phyloP scores from a whole-genome alignment of 2,888 invertebrate species.

The Pseudococcus viburni region DNA sequence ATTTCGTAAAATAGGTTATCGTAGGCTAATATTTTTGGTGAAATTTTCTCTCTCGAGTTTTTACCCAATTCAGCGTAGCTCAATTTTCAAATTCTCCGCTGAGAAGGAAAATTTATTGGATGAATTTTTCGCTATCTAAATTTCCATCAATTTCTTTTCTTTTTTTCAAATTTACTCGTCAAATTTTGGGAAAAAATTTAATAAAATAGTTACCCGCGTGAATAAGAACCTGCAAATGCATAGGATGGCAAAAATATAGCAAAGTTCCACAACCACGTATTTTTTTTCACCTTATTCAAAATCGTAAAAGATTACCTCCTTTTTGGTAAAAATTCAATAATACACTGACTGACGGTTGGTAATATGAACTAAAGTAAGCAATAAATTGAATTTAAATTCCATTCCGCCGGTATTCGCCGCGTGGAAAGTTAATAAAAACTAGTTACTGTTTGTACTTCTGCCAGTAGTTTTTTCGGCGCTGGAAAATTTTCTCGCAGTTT shows the following conservation, averaged over 20 bases:
- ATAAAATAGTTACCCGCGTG: background rate
- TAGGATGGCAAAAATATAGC: background rate
- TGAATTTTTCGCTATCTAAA: background rate
- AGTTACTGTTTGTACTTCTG: background rate
- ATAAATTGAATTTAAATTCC: slow-evolving; percentile 42
- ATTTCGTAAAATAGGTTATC: background rate
- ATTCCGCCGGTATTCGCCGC: background rate
- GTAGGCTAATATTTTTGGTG: background rate
- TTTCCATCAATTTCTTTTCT: background rate
- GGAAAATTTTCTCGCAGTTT: background rate
- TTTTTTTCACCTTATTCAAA: background rate
- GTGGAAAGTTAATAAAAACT: background rate
- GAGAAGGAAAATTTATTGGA: background rate
- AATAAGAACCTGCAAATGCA: background rate
- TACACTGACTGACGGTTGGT: background rate
- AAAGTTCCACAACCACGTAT: background rate
- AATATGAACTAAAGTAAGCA: background rate
- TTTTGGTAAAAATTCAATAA: slow-evolving; percentile 15
- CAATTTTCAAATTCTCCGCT: background rate
- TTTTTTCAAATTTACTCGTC: background rate
- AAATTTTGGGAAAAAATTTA: background rate
- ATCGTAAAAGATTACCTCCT: slow-evolving; percentile 13
- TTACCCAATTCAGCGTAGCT: background rate
- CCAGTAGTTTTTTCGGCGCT: background rate
- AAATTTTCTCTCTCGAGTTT: background rate